Evolutionary conservation across 2,888 invertebrate genomes (phyloP).

Genomic region (Orchesellides sinensis): DNA sequence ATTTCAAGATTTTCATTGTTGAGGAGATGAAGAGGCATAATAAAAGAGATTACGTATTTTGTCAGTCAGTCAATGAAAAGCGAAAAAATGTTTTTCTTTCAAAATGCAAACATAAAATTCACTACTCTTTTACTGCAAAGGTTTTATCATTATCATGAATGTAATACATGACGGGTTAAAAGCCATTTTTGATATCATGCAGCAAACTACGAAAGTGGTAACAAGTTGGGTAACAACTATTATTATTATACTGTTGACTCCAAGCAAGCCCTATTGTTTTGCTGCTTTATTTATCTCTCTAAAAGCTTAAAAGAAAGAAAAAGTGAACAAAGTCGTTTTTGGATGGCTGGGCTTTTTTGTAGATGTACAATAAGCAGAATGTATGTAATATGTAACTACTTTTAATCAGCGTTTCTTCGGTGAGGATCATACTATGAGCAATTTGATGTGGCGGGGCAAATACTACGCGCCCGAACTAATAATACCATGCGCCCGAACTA

Average conservation of each 20-base stretch:
- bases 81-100: not conserved
- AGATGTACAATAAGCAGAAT: too few relatives aligned
- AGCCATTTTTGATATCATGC: slow-evolving; percentile 36
- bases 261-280: slow-evolving; percentile 21
- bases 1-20: not conserved
- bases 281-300: too few relatives aligned
- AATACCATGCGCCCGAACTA: too few relatives aligned
- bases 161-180: slow-evolving; percentile 50
- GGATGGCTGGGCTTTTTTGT: not conserved
- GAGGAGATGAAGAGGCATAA: slow-evolving; percentile 1
- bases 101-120: slow-evolving; percentile 20
- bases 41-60: slow-evolving; percentile 28
- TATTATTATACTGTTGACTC: slow-evolving; percentile 26
- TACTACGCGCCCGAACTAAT: too few relatives aligned
- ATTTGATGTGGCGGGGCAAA: too few relatives aligned
- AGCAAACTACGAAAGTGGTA: slow-evolving; percentile 15
- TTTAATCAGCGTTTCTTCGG: too few relatives aligned
- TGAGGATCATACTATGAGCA: too few relatives aligned
- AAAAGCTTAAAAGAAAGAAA: slow-evolving; percentile 21
- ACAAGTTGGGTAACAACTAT: slow-evolving; percentile 29
- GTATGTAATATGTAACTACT: too few relatives aligned
- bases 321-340: slow-evolving; percentile 14
- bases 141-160: slow-evolving; percentile 13
- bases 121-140: slow-evolving; percentile 17
- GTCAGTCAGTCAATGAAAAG: slow-evolving; percentile 28